Conservation (phyloP, 2,888 invertebrate species). For the Sarcophaga variegata region DNA sequence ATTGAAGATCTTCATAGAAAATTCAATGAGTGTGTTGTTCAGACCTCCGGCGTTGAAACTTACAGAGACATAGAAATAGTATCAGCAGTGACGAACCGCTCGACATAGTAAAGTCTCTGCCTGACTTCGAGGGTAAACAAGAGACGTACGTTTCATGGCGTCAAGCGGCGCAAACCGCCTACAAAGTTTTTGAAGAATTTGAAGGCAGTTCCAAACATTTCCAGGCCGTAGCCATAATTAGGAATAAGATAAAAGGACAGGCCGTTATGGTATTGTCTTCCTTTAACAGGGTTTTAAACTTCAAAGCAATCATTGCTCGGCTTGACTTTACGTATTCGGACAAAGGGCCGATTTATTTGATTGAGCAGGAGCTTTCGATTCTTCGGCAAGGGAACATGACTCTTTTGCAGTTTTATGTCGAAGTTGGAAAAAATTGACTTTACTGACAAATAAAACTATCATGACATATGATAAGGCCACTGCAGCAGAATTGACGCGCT, state of each 20-base stretch:
- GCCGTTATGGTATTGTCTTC: too few relatives aligned
- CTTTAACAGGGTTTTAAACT: too few relatives aligned
- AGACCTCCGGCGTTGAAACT: too few relatives aligned
- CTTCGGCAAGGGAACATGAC: constrained; percentile 55
- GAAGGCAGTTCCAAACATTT: too few relatives aligned
- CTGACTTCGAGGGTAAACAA: constrained; percentile 22
- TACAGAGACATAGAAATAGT: constrained; percentile 7
- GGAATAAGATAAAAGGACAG: too few relatives aligned
- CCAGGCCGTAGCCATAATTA: too few relatives aligned
- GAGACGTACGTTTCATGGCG: constrained; percentile 37
- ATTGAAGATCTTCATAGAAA: background rate
- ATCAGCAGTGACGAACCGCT: background rate
- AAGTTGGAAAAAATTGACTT: constrained; percentile 64
- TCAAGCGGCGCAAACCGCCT: constrained; percentile 32
- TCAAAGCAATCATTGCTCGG: too few relatives aligned
- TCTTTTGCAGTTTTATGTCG: constrained; percentile 59
- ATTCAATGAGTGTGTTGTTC: background rate
- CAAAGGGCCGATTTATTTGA: constrained; percentile 24
- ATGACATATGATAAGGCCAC: constrained; percentile 63
- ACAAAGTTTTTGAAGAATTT: constrained; percentile 23
- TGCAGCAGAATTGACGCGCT: constrained; percentile 57
- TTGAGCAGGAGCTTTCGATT: constrained; percentile 55
- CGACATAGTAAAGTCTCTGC: background rate
- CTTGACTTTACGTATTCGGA: constrained; percentile 23
- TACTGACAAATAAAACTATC: constrained; percentile 65